Conservation (phyloP, 37 sponge, comb jelly and placozoan species). For the Diacarnus erythraeanus region DNA sequence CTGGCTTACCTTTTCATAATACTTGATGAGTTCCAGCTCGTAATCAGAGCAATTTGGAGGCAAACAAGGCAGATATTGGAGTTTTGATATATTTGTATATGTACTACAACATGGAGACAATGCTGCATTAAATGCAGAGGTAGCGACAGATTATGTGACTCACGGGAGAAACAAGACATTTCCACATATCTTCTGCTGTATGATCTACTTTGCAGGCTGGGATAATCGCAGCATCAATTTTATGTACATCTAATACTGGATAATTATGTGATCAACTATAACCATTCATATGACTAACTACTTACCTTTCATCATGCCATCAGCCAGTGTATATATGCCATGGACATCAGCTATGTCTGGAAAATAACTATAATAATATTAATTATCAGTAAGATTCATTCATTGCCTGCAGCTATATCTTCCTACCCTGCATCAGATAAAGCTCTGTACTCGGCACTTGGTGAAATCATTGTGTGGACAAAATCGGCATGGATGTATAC, state of each 20-base stretch:
- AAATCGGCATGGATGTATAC: constrained; percentile 77
- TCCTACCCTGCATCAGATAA: constrained; percentile 84
- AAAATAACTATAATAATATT: constrained; percentile 54
- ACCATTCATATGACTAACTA: too few relatives aligned
- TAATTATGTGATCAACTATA: not conserved
- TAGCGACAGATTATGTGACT: not conserved
- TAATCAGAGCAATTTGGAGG: constrained; percentile 57
- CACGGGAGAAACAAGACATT: constrained; percentile 79
- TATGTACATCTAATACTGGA: constrained; percentile 68
- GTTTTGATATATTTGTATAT: constrained; percentile 69
- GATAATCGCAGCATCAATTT: constrained; percentile 63
- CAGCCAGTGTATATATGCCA: too few relatives aligned
- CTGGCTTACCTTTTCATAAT: constrained; percentile 49
- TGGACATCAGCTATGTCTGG: too few relatives aligned
- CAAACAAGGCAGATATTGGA: constrained; percentile 66
- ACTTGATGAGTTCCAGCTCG: constrained; percentile 46
- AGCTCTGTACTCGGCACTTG: constrained; percentile 24
- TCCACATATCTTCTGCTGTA: constrained; percentile 53
- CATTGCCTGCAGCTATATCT: too few relatives aligned
- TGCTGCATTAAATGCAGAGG: not conserved
- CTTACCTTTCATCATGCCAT: too few relatives aligned
- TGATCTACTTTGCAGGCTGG: constrained; percentile 49
- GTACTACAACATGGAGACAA: constrained; percentile 45
- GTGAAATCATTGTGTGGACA: constrained; percentile 35
- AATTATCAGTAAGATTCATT: too few relatives aligned